These are phyloP conservation scores for Silurus asotus DNA, from an alignment of 2,113 vertebrate genomes.

Conservation along the genomic window DNA sequence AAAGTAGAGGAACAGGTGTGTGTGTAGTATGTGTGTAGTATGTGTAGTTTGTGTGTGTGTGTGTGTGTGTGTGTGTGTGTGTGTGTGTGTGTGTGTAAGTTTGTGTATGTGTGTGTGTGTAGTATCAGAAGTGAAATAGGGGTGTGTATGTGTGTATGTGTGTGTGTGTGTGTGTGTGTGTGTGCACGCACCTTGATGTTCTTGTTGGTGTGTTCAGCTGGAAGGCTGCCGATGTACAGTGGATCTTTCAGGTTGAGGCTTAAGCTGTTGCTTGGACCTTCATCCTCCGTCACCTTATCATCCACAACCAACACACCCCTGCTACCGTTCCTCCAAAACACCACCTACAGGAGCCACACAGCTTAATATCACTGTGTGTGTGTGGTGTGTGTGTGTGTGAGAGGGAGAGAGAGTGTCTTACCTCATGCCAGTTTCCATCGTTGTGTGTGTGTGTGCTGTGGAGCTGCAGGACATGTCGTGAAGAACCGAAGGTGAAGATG, in stretches of 20 bases:
- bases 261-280: slow-evolving; percentile 54
- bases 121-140: no score
- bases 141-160: neutral
- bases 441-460: slow-evolving; percentile 85
- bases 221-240: slow-evolving; percentile 87
- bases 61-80: slow-evolving; percentile 68
- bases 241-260: slow-evolving; percentile 77
- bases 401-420: slow-evolving; percentile 64
- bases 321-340: slow-evolving; percentile 79
- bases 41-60: slow-evolving; percentile 50
- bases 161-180: slow-evolving; percentile 14
- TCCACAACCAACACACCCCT: slow-evolving; percentile 83
- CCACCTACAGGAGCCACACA: slow-evolving; percentile 73
- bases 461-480: slow-evolving; percentile 82
- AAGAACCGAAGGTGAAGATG: slow-evolving; percentile 84
- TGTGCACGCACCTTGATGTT: slow-evolving; percentile 82
- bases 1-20: no score
- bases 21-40: no score
- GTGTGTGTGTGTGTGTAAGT: slow-evolving; percentile 60
- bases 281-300: slow-evolving; percentile 80
- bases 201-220: slow-evolving; percentile 80
- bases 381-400: slow-evolving; percentile 53
- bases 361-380: neutral
- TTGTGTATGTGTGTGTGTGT: slow-evolving; percentile 59
- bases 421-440: slow-evolving; percentile 88